These are phyloP conservation scores for Tauraco erythrolophus DNA, from an alignment of 2,113 vertebrate genomes.

Conservation along the genomic window DNA sequence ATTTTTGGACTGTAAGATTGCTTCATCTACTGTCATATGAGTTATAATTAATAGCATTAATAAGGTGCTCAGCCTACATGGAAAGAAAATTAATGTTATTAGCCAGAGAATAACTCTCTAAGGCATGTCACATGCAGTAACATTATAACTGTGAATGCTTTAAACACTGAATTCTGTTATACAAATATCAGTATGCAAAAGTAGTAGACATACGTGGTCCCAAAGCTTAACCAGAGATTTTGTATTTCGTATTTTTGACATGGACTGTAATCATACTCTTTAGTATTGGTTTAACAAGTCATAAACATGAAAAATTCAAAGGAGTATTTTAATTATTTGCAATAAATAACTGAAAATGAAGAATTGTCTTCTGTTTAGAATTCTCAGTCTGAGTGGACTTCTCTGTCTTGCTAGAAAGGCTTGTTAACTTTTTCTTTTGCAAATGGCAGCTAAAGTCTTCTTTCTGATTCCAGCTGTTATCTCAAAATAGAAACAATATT, in stretches of 20 bases:
- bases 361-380: background rate
- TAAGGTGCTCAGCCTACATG: conserved; percentile 38
- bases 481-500: background rate
- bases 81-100: conserved; percentile 56
- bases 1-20: conserved; percentile 6
- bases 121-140: background rate
- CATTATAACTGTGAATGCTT: background rate
- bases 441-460: background rate
- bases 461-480: background rate
- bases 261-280: background rate
- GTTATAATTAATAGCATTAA: conserved; percentile 46
- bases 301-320: background rate
- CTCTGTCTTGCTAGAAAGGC: background rate
- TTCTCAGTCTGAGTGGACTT: background rate
- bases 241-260: background rate
- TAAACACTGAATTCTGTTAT: background rate
- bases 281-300: background rate
- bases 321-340: background rate
- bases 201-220: background rate
- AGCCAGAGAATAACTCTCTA: conserved; percentile 31
- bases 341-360: background rate
- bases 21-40: conserved; percentile 39
- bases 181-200: background rate
- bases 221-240: background rate
- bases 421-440: background rate